phyloP scores from a whole-genome alignment of 2,888 invertebrate species.

The Sialis fuliginosa region DNA sequence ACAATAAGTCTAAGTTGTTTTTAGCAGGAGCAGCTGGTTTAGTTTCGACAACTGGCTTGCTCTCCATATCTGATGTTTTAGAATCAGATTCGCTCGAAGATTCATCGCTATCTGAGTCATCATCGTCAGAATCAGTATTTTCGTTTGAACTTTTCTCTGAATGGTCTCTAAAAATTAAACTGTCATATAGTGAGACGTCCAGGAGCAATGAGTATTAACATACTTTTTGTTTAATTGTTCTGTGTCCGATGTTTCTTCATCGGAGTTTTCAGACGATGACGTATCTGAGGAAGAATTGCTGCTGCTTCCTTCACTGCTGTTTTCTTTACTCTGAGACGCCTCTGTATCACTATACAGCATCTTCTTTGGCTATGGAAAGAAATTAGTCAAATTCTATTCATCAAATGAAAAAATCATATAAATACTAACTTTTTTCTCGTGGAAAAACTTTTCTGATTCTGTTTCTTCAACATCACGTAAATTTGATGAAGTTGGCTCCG shows the following conservation, averaged over 20 bases:
- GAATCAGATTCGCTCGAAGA: constrained; percentile 11
- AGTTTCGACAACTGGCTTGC: constrained; percentile 7
- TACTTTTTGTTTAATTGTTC: constrained; percentile 11
- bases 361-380: too few species aligned
- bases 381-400: constrained; percentile 2
- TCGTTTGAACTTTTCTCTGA: constrained; percentile 2
- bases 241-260: constrained; percentile 13
- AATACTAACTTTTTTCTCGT: constrained; percentile 3
- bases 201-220: neutral
- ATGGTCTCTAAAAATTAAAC: neutral
- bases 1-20: constrained; percentile 61
- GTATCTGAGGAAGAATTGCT: constrained; percentile 14
- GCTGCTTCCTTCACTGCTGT: constrained; percentile 27
- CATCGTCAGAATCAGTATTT: constrained; percentile 13
- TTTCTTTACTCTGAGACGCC: constrained; percentile 7
- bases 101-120: constrained; percentile 12
- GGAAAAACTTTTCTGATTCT: constrained; percentile 7
- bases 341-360: neutral
- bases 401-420: neutral
- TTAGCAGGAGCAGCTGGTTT: constrained; percentile 24
- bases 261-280: constrained; percentile 14
- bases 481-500: constrained; percentile 49
- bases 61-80: constrained; percentile 4
- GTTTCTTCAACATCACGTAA: constrained; percentile 56
- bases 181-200: neutral